Evolutionary conservation across 2,888 invertebrate species (phyloP).

Genomic region (Temnothorax ravouxi): DNA sequence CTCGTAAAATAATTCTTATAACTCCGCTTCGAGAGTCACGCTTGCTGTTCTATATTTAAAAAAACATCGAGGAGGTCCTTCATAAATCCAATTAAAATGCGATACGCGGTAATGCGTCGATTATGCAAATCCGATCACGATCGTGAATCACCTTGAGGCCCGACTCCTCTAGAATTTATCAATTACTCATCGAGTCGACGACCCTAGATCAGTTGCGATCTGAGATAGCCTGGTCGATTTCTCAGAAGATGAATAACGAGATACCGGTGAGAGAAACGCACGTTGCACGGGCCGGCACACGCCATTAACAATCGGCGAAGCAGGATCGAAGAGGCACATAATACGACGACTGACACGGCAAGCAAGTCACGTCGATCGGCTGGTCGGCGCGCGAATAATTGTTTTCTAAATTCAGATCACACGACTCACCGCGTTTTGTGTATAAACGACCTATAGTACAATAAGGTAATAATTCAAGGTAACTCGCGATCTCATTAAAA

Average conservation of each 20-base stretch:
- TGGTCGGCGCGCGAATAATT: constrained; percentile 7
- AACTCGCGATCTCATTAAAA: not conserved
- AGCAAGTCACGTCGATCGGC: constrained; percentile 32
- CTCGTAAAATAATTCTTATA: not conserved
- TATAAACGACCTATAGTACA: constrained; percentile 9
- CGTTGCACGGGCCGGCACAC: constrained; percentile 9
- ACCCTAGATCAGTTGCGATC: constrained; percentile 69
- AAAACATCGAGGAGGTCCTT: not conserved
- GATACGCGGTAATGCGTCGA: not conserved
- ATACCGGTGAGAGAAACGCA: not conserved
- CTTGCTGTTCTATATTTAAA: not conserved
- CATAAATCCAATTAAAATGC: constrained; percentile 54
- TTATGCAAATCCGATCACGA: constrained; percentile 26
- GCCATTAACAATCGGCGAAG: constrained; percentile 16
- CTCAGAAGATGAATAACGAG: constrained; percentile 9
- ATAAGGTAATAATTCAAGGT: not conserved
- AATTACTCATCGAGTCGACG: constrained; percentile 60
- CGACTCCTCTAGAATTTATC: constrained; percentile 50
- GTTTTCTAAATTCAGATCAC: constrained; percentile 23
- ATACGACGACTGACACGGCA: constrained; percentile 5
- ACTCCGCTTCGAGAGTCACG: not conserved
- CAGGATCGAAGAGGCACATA: constrained; percentile 38
- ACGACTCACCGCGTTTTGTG: constrained; percentile 19
- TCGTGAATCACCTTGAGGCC: constrained; percentile 49
- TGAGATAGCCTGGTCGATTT: not conserved